Conservation (phyloP, 2,113 vertebrate genomes). For the Cardinalis cardinalis region DNA sequence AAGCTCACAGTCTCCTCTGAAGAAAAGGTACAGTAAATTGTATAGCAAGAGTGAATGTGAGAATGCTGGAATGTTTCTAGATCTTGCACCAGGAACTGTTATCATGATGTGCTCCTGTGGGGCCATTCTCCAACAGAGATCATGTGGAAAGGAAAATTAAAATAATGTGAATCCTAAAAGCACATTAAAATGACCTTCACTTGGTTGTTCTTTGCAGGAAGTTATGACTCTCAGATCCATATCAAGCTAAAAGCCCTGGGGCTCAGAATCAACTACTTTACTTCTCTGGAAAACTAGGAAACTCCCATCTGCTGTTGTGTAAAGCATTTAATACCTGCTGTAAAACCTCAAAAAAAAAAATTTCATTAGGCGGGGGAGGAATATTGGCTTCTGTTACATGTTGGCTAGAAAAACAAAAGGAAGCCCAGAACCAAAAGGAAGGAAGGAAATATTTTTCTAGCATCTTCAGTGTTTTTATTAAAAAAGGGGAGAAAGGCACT, state of each 20-base stretch:
- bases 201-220: constrained; percentile 1
- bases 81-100: neutral
- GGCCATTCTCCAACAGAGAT: neutral
- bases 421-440: neutral
- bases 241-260: neutral
- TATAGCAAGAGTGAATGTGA: neutral
- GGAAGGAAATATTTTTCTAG: neutral
- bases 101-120: neutral
- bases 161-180: neutral
- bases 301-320: neutral
- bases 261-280: neutral
- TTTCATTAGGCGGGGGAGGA: neutral
- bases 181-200: constrained; percentile 10
- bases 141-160: neutral
- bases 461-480: neutral
- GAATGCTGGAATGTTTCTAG: neutral
- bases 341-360: neutral
- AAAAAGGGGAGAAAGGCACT: neutral
- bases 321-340: neutral
- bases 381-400: neutral
- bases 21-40: constrained; percentile 85
- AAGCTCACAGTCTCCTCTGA: constrained; percentile 94
- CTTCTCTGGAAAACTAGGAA: constrained; percentile 1
- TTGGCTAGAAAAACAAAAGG: neutral
- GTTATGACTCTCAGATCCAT: constrained; percentile 16